Base-by-base conservation (phyloP, 2,113 vertebrate genomes). In the Trichechus manatus region DNA sequence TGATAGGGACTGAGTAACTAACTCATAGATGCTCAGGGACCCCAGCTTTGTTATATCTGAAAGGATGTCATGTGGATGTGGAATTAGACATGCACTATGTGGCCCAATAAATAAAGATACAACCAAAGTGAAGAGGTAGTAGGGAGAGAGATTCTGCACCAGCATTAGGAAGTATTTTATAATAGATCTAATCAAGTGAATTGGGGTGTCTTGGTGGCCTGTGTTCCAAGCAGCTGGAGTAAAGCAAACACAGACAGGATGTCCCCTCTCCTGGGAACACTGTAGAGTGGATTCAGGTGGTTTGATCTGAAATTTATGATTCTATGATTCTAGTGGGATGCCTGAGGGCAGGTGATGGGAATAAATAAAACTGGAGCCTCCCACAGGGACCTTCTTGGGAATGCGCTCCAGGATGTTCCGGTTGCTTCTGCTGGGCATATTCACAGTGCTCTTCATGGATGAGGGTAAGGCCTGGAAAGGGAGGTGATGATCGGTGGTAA, bases 241-340 rank as follows among this genome's bases (percentile, higher is more conserved):
- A 74, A 53, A 47, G 25, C 27, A 90, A 68, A 80, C 2, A 11
- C 56, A 97, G 89, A 97, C 96, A 94, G 92, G 42, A 6, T 96
- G 96, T 96, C 72, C 96, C 70, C 36, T 93, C 36, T 93, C 63
- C 56, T 91, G 81, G 79, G 83, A 95, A 97, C 15, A 0, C n/a
- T 31, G 56, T 56, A 61, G 63, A 91, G 42, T 90, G 44, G 27
- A 86, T 63, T 89, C 36, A 36, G 36, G 70, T 81, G 64, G 23
- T 93, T 96, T 95, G 87, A 92, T 79, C 89, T 93, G 75, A 96
- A 89, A 89, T 97, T 96, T 92, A 96, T 93, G 94, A 89, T 87
- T 85, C 29, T 85, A 36, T 66, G 44, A 94, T 44, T 93, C 56
- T 72, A 75, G 14, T 74, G 56, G 56, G 25, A 81, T 50, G 97